Conservation (phyloP, 2,113 vertebrate genomes). For the Loxodonta africana region DNA sequence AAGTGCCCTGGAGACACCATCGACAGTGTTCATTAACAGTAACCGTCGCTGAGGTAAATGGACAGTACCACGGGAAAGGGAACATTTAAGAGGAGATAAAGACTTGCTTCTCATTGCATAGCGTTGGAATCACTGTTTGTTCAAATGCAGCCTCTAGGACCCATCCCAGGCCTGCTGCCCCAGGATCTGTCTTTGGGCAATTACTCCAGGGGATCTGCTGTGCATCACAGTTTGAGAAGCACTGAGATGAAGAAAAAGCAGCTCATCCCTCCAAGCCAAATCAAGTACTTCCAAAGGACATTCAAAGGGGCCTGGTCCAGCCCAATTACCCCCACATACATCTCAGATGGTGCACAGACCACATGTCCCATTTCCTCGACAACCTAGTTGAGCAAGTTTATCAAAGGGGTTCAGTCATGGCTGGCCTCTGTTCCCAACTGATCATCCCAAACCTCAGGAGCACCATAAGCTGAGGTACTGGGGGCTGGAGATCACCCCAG, state of each 20-base stretch:
- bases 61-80: not conserved
- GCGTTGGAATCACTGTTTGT: not conserved
- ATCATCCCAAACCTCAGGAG: not conserved
- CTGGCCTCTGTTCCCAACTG: not conserved
- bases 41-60: not conserved
- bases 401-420: not conserved
- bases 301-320: not conserved
- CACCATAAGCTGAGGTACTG: not conserved
- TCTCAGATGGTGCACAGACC: not conserved
- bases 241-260: slow-evolving; percentile 6
- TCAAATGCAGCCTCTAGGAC: not conserved
- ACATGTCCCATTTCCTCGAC: not conserved
- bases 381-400: not conserved
- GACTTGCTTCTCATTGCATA: not conserved
- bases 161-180: not conserved
- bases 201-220: not conserved
- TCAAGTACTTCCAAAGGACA: not conserved
- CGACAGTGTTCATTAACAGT: not conserved
- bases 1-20: not conserved
- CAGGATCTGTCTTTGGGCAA: not conserved
- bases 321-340: not conserved
- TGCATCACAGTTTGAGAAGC: not conserved
- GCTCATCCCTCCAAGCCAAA: slow-evolving; percentile 1
- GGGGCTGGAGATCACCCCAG: not conserved
- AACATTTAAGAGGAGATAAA: not conserved